Evolutionary conservation across 2,888 invertebrate species (phyloP).

Genomic region (Eulithis prunata): DNA sequence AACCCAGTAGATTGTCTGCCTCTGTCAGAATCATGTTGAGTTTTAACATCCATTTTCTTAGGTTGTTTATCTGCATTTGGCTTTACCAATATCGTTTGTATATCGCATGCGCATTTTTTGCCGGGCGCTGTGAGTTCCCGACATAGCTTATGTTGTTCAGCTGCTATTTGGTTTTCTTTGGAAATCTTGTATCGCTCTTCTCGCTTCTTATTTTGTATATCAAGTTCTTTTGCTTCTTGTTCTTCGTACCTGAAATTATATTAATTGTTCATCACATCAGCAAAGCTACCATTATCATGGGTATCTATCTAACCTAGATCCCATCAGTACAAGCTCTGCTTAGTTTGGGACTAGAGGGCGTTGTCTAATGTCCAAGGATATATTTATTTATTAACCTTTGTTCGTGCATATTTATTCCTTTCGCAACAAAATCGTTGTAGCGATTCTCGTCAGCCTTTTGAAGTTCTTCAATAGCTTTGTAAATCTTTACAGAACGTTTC

Average conservation of each 20-base stretch:
- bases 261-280: background rate
- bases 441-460: slow-evolving; percentile 48
- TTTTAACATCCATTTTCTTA: slow-evolving; percentile 1
- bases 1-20: background rate
- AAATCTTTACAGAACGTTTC: slow-evolving; percentile 41
- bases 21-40: slow-evolving; percentile 2
- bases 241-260: slow-evolving; percentile 23
- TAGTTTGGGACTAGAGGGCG: too few relatives aligned
- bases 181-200: slow-evolving; percentile 13
- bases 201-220: slow-evolving; percentile 26
- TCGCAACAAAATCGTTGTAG: slow-evolving; percentile 55
- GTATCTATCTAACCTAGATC: slow-evolving; percentile 36
- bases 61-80: slow-evolving; percentile 8
- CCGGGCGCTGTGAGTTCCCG: slow-evolving; percentile 3
- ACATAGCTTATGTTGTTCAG: slow-evolving; percentile 16
- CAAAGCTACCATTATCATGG: background rate
- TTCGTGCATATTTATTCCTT: slow-evolving; percentile 45
- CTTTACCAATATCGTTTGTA: slow-evolving; percentile 30
- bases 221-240: slow-evolving; percentile 18
- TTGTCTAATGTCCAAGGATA: too few relatives aligned
- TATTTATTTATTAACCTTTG: slow-evolving; percentile 38
- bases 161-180: slow-evolving; percentile 27
- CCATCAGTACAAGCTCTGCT: too few relatives aligned
- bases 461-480: slow-evolving; percentile 47
- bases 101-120: slow-evolving; percentile 34